A percentile compares a stretch with the other conserved stretches of the same genome.
Conservation (phyloP, 1,140 invertebrate genomes). For the Apis dorsata region DNA sequence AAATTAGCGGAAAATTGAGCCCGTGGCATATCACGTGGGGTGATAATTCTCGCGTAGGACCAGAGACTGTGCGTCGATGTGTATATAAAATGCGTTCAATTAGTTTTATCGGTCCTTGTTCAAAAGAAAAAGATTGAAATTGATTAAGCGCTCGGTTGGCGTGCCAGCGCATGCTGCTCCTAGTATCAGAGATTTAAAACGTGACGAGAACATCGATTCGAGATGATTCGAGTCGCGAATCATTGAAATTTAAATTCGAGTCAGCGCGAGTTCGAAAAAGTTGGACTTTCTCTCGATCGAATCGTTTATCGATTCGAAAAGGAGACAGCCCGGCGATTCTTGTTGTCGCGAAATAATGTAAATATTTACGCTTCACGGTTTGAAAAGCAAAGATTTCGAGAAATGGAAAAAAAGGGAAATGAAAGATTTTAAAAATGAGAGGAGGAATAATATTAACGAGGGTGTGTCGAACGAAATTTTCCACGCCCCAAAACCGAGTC, state of each 20-base stretch:
- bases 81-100: slow-evolving; percentile 46
- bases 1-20: background rate
- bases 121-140: background rate
- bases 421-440: background rate
- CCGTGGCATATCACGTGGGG: slow-evolving; percentile 38
- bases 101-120: background rate
- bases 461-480: background rate
- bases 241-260: background rate
- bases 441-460: too few relatives aligned
- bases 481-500: background rate
- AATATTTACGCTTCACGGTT: slow-evolving; percentile 8
- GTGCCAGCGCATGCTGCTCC: background rate
- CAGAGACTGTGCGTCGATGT: slow-evolving; percentile 33
- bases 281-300: background rate
- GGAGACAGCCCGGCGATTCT: background rate
- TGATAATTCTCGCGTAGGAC: slow-evolving; percentile 11
- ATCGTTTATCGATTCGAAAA: slow-evolving; percentile 7
- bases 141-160: too few relatives aligned
- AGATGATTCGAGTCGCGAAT: background rate
- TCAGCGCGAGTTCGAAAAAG: background rate
- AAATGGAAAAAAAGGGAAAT: background rate
- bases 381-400: background rate
- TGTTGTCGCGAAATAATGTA: background rate
- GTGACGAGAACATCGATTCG: background rate
- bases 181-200: background rate